Evolutionary conservation across 2,888 invertebrate genomes (phyloP).

Genomic region (Nemotelus pantherinus): DNA sequence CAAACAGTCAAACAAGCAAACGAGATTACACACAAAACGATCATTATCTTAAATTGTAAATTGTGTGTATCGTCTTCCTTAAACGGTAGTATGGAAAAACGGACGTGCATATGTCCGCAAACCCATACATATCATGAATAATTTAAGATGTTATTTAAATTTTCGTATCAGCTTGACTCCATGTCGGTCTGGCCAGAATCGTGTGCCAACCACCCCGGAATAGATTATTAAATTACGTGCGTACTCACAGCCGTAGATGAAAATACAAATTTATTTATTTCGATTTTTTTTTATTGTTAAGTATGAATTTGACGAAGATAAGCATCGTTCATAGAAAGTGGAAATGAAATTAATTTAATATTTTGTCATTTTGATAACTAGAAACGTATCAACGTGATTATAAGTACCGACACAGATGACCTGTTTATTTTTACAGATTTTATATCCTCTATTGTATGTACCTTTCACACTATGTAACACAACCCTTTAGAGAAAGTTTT

Average conservation of each 20-base stretch:
- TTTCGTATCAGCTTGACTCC: slow-evolving; percentile 11
- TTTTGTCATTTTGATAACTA: too few species aligned
- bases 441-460: too few species aligned
- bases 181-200: background rate
- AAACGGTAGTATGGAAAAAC: background rate
- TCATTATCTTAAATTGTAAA: background rate
- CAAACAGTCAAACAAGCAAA: slow-evolving; percentile 2
- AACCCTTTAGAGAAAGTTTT: too few species aligned
- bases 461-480: too few species aligned
- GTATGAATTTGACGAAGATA: too few species aligned
- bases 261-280: background rate
- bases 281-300: too few species aligned
- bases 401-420: too few species aligned
- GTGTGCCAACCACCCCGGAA: slow-evolving; percentile 29
- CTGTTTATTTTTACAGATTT: too few species aligned
- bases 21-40: background rate
- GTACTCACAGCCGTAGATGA: slow-evolving; percentile 9
- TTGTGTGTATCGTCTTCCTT: background rate
- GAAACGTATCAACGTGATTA: too few species aligned
- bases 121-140: background rate
- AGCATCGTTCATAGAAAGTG: too few species aligned
- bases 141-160: slow-evolving; percentile 22
- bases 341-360: too few species aligned
- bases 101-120: background rate
- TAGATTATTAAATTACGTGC: slow-evolving; percentile 22